Evolutionary conservation across 2,797 vertebrate species (phyloP).

Genomic region (Prunella strophiata): DNA sequence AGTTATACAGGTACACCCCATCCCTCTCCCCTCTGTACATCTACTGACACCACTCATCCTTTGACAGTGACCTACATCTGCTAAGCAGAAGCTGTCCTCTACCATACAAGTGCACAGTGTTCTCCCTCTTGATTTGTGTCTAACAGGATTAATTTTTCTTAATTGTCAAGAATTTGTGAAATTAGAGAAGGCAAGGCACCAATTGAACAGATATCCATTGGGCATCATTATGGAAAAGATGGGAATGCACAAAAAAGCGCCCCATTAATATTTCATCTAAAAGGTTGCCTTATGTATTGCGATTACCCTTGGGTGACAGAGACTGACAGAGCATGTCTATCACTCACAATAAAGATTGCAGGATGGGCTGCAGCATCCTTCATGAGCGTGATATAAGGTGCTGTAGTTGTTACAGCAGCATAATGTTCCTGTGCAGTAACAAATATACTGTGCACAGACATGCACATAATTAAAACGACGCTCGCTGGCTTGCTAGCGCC

Average conservation of each 20-base stretch:
- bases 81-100: background rate
- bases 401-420: constrained; percentile 14
- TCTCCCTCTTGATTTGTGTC: background rate
- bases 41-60: rapidly evolving
- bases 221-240: background rate
- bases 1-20: background rate
- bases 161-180: background rate
- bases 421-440: constrained; percentile 65
- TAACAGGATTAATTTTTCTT: constrained; percentile 19
- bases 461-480: constrained; percentile 66
- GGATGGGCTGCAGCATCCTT: constrained; percentile 31
- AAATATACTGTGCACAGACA: constrained; percentile 63
- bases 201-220: background rate
- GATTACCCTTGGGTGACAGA: background rate
- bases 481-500: constrained; percentile 63
- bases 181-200: background rate
- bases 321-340: constrained; percentile 8
- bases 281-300: background rate
- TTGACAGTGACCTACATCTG: background rate
- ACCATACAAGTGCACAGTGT: rapidly evolving
- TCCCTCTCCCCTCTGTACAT: background rate
- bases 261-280: constrained; percentile 8
- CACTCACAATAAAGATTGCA: constrained; percentile 33
- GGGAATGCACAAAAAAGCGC: constrained; percentile 2
- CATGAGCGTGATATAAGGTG: constrained; percentile 44